phyloP scores from a whole-genome alignment of 2,888 invertebrate genomes.

The Phyllotreta striolata region DNA sequence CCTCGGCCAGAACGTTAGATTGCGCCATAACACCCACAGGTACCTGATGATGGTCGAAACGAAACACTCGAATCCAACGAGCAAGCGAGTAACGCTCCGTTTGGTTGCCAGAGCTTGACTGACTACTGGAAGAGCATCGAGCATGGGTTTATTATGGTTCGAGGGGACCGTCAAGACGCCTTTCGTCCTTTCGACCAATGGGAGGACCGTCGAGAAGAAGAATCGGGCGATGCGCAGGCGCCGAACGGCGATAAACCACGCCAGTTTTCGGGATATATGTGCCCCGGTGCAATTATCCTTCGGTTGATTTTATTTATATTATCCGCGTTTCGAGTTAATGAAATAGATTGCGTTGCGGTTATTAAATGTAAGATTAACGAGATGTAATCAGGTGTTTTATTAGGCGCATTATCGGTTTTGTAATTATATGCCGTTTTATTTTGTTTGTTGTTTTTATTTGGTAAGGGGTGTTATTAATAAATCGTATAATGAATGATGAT shows the following conservation, averaged over 20 bases:
- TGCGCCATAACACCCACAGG: slow-evolving; percentile 46
- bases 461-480: slow-evolving; percentile 48
- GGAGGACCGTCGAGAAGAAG: slow-evolving; percentile 22
- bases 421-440: slow-evolving; percentile 49
- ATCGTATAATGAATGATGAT: slow-evolving; percentile 37
- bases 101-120: no score
- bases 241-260: slow-evolving; percentile 51
- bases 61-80: no score
- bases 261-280: slow-evolving; percentile 53
- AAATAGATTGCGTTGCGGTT: slow-evolving; percentile 52
- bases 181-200: slow-evolving; percentile 52
- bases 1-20: slow-evolving; percentile 46
- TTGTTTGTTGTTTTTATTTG: slow-evolving; percentile 49
- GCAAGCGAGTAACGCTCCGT: no score
- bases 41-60: neutral
- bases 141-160: slow-evolving; percentile 25
- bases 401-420: slow-evolving; percentile 49
- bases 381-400: slow-evolving; percentile 55
- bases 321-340: slow-evolving; percentile 50
- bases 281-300: slow-evolving; percentile 46
- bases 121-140: no score
- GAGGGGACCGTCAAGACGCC: slow-evolving; percentile 46
- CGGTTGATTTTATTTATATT: slow-evolving; percentile 46
- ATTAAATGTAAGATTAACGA: slow-evolving; percentile 52
- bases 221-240: slow-evolving; percentile 8